Percentiles rank a stretch among this genome's conserved stretches.
Evolutionary conservation across 2,797 vertebrate genomes (phyloP).

Genomic region (Lycodopsis pacificus): DNA sequence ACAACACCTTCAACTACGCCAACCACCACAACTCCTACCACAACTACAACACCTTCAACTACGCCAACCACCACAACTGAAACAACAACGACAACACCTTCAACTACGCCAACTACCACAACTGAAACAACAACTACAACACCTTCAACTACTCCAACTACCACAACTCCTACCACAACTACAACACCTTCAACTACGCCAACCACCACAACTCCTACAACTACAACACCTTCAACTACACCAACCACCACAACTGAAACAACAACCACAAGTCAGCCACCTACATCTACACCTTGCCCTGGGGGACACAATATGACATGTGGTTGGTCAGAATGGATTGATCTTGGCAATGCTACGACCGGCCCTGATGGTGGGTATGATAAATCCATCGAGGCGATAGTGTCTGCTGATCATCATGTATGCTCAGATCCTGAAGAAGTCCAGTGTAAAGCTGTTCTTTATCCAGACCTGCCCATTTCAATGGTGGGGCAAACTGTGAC

Average conservation of each 20-base stretch:
- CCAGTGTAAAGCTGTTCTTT: slow-evolving; percentile 34
- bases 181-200: neutral
- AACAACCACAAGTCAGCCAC: neutral
- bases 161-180: neutral
- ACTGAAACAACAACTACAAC: neutral
- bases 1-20: neutral
- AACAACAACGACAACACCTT: neutral
- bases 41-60: neutral
- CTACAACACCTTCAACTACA: neutral
- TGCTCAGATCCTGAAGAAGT: slow-evolving; percentile 35
- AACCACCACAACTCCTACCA: neutral
- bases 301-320: slow-evolving; percentile 20
- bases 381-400: slow-evolving; percentile 50
- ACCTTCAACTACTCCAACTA: neutral
- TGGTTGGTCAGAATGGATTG: slow-evolving; percentile 46
- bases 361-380: slow-evolving; percentile 52
- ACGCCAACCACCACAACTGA: too few species aligned
- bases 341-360: slow-evolving; percentile 34
- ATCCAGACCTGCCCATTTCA: slow-evolving; percentile 22
- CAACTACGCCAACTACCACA: neutral
- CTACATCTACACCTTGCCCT: neutral
- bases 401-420: slow-evolving; percentile 4
- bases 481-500: slow-evolving; percentile 34
- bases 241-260: neutral
- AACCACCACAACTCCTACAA: neutral